Conservation (phyloP, 1,140 invertebrate species). For the Globodera ellingtonae region DNA sequence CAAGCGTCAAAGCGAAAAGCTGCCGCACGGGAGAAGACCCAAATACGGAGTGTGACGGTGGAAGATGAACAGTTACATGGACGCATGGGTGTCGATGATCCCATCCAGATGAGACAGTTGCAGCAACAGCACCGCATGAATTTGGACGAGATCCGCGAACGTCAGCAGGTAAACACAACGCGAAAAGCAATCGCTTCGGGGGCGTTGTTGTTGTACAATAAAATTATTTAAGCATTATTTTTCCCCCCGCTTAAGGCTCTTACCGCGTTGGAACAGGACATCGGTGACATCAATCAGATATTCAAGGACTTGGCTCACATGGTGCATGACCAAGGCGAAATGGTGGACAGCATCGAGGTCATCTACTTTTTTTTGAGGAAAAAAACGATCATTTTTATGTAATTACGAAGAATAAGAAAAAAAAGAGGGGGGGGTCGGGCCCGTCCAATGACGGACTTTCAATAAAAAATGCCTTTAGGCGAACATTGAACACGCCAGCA, state of each 20-base stretch:
- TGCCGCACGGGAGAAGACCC: constrained; percentile 76
- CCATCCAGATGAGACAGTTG: constrained; percentile 73
- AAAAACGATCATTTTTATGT: constrained; percentile 29
- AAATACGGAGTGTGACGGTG: constrained; percentile 63
- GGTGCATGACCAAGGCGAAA: constrained; percentile 94
- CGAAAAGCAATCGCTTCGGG: neutral
- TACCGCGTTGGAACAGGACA: constrained; percentile 78
- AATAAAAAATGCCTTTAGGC: constrained; percentile 69
- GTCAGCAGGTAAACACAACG: constrained; percentile 75
- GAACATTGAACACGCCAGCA: constrained; percentile 75
- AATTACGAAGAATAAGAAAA: neutral
- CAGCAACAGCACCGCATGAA: constrained; percentile 86
- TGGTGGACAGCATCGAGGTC: constrained; percentile 91
- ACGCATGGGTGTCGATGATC: constrained; percentile 33
- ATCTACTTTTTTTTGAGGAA: too few relatives aligned
- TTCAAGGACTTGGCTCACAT: constrained; percentile 94
- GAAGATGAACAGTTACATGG: constrained; percentile 47
- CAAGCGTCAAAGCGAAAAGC: constrained; percentile 75
- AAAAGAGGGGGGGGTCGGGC: too few relatives aligned
- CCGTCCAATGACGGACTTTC: neutral
- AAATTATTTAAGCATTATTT: neutral
- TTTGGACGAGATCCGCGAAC: constrained; percentile 80
- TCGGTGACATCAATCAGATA: constrained; percentile 93
- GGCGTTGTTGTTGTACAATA: too few relatives aligned
- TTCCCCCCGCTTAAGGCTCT: constrained; percentile 52